A percentile compares a stretch with the other conserved stretches of the same genome.
Conservation (phyloP, 2,797 vertebrate species). For the Crypturellus tataupa region DNA sequence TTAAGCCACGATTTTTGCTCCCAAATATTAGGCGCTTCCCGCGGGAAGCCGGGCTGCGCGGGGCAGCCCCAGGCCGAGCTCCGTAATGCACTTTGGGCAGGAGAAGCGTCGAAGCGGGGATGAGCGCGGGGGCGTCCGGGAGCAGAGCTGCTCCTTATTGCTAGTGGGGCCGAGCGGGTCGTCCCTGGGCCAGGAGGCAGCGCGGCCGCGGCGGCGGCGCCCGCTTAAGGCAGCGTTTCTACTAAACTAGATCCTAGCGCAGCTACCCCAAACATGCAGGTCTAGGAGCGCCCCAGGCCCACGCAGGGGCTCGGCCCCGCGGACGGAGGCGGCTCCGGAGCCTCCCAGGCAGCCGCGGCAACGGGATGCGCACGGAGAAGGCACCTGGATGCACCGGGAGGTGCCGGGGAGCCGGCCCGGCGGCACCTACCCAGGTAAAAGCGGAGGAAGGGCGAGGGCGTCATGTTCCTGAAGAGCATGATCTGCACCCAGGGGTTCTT, state of each 20-base stretch:
- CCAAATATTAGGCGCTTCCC: neutral
- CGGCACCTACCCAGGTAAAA: constrained; percentile 91
- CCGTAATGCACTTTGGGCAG: constrained; percentile 11
- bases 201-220: constrained; percentile 44
- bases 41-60: neutral
- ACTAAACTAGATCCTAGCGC: constrained; percentile 7
- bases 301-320: neutral
- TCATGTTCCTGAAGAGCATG: constrained; percentile 96
- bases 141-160: constrained; percentile 2
- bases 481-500: constrained; percentile 96
- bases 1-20: neutral
- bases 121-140: neutral
- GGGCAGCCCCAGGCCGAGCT: neutral
- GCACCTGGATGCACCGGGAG: neutral
- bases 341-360: too few relatives aligned
- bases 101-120: neutral
- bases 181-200: constrained; percentile 45
- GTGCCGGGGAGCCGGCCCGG: neutral
- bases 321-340: too few relatives aligned
- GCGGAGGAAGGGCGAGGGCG: constrained; percentile 91
- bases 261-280: neutral
- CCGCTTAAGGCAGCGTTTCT: constrained; percentile 44
- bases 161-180: neutral
- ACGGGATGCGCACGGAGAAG: neutral
- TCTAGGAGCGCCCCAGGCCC: neutral